A percentile compares a stretch with the other conserved stretches of the same genome.
These are phyloP conservation scores for Gastrophysa polygoni DNA, from an alignment of 2,888 invertebrate species.

Conservation along the genomic window DNA sequence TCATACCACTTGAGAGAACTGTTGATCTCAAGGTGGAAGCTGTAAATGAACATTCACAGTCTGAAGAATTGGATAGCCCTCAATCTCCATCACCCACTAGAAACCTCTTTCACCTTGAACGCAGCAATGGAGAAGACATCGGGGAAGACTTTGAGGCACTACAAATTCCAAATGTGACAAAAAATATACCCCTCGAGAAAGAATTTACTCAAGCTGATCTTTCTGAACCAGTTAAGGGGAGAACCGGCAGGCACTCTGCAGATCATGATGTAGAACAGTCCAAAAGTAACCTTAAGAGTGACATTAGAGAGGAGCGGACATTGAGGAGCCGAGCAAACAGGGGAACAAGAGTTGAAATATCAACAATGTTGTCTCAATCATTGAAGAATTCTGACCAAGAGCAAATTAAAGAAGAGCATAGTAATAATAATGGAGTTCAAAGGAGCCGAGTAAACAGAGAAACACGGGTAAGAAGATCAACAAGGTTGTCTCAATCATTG, in stretches of 20 bases:
- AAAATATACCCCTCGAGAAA: slow-evolving; percentile 35
- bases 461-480: background rate
- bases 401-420: too few species aligned
- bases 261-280: background rate
- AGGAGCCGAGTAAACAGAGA: too few species aligned
- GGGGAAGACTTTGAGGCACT: too few species aligned
- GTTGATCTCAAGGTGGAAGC: too few species aligned
- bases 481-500: background rate
- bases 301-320: background rate
- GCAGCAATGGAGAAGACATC: too few species aligned
- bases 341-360: too few species aligned
- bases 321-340: background rate
- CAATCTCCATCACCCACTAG: too few species aligned
- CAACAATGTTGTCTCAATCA: too few species aligned
- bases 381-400: too few species aligned
- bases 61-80: slow-evolving; percentile 11
- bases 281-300: background rate
- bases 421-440: too few species aligned
- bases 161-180: slow-evolving; percentile 5
- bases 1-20: slow-evolving; percentile 2
- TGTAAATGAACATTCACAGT: too few species aligned
- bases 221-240: slow-evolving; percentile 2
- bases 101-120: too few species aligned
- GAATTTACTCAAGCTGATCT: background rate
- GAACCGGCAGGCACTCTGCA: slow-evolving; percentile 5